Evolutionary conservation across 2,888 invertebrate species (phyloP).

Genomic region (Suillia variegata): DNA sequence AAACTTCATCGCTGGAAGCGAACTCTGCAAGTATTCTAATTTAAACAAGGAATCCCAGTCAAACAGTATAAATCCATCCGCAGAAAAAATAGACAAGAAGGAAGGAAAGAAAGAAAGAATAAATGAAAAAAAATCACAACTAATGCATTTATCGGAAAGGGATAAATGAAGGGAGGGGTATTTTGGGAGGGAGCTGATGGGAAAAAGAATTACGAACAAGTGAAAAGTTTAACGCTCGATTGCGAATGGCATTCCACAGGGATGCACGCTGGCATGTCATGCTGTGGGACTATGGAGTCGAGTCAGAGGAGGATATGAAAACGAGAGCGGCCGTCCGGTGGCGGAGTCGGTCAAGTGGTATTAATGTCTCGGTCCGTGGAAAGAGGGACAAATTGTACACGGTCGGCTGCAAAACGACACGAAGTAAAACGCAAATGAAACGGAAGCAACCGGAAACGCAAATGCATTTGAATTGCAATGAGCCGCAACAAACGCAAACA

Average conservation of each 20-base stretch:
- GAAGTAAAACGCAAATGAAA: background rate
- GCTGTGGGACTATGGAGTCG: background rate
- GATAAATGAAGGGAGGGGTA: no score
- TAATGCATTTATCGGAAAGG: background rate
- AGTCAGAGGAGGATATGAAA: no score
- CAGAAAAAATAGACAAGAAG: background rate
- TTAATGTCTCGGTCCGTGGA: background rate
- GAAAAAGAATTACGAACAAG: background rate
- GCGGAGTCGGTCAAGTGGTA: background rate
- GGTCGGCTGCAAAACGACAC: no score
- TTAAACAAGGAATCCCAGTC: background rate
- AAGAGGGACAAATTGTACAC: no score
- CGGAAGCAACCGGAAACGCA: background rate
- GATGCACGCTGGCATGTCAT: no score
- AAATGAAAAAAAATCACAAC: background rate
- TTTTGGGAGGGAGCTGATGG: no score
- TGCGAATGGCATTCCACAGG: background rate
- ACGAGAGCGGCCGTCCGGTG: no score
- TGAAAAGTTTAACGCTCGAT: conserved; percentile 2
- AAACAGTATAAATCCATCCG: conserved; percentile 1
- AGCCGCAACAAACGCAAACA: background rate
- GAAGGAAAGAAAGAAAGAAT: background rate
- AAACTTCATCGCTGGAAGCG: background rate
- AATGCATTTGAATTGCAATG: conserved; percentile 6
- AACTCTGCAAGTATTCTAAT: background rate